phyloP scores from a whole-genome alignment of 2,113 vertebrate species.

The Sturnira hondurensis region DNA sequence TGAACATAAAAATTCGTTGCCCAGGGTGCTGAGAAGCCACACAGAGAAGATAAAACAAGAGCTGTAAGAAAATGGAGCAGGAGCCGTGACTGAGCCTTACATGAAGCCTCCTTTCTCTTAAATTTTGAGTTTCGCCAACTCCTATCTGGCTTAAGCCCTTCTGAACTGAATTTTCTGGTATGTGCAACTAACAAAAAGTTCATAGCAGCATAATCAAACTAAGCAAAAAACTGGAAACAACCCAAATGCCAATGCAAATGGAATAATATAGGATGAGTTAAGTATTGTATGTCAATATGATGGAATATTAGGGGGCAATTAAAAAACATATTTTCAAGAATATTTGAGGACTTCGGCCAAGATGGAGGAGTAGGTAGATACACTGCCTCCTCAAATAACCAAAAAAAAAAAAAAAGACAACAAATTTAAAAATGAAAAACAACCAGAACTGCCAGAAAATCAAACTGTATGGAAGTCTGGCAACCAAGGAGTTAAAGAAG shows the following conservation, averaged over 20 bases:
- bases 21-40: not conserved
- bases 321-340: not conserved
- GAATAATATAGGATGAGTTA: not conserved
- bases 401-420: too few species aligned
- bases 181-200: not conserved
- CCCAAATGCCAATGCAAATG: not conserved
- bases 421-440: too few species aligned
- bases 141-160: not conserved
- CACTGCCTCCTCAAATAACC: too few species aligned
- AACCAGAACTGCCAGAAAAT: too few species aligned
- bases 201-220: not conserved
- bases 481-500: too few species aligned
- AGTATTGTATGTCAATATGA: not conserved
- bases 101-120: not conserved
- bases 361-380: too few species aligned
- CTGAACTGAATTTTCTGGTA: not conserved
- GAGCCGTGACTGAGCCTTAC: not conserved
- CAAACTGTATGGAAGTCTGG: too few species aligned
- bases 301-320: not conserved
- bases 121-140: not conserved
- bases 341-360: not conserved
- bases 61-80: not conserved
- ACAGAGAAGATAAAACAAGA: not conserved
- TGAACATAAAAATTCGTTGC: not conserved
- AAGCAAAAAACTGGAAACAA: not conserved